Percentiles rank a stretch among this genome's conserved stretches.
Conservation (phyloP, 2,113 vertebrate genomes). For the Epinephelus fuscoguttatus region DNA sequence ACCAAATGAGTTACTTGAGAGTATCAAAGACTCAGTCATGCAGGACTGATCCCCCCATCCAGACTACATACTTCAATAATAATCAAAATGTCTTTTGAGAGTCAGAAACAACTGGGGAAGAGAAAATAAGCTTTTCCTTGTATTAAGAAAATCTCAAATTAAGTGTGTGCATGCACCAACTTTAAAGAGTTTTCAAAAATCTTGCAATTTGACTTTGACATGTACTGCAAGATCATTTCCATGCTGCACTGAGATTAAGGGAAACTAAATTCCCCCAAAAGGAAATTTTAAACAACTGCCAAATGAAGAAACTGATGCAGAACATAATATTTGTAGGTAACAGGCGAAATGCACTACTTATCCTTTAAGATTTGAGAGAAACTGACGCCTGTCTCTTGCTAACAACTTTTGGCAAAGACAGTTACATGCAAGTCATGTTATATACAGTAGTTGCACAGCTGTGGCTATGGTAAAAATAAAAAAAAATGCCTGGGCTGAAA, state of each 20-base stretch:
- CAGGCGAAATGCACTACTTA: not conserved
- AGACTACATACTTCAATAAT: too few species aligned
- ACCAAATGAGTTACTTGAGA: too few species aligned
- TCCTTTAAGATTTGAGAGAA: not conserved
- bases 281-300: not conserved
- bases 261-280: not conserved
- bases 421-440: not conserved
- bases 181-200: too few species aligned
- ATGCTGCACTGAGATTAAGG: not conserved
- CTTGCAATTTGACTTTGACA: too few species aligned
- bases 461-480: not conserved
- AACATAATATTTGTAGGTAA: not conserved
- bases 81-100: too few species aligned
- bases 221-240: not conserved
- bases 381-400: not conserved
- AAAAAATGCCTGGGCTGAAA: not conserved
- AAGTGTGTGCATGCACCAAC: too few species aligned
- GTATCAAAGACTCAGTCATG: too few species aligned
- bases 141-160: too few species aligned
- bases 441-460: not conserved
- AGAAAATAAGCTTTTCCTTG: too few species aligned
- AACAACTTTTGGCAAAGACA: not conserved
- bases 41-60: too few species aligned
- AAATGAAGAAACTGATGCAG: not conserved
- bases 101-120: too few species aligned